Evolutionary conservation across 2,113 vertebrate species (phyloP).

Genomic region (Upupa epops): DNA sequence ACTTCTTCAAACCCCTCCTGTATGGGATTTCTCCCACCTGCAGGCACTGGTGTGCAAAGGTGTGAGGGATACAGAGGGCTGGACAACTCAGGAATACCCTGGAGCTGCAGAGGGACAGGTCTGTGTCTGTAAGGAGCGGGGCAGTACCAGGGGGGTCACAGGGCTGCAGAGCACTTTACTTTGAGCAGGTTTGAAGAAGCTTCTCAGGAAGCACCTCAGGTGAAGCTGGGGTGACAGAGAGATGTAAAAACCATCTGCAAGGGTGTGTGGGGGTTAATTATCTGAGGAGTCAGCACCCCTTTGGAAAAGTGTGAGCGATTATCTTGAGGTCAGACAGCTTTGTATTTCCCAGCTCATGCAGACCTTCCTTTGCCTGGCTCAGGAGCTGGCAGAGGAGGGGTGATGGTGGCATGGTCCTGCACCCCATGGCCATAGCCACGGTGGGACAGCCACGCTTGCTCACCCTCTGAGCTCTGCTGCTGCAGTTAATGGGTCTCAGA

Average conservation of each 20-base stretch:
- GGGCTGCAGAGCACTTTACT: background rate
- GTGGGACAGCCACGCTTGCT: background rate
- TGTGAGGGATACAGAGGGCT: accelerated
- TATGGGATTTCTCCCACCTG: background rate
- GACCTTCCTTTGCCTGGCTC: background rate
- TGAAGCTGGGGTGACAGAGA: background rate
- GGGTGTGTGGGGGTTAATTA: background rate
- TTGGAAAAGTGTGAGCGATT: background rate
- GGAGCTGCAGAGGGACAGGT: background rate
- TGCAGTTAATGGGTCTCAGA: background rate
- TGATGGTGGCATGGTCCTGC: background rate
- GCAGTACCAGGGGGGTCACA: background rate
- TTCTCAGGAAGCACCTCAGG: background rate
- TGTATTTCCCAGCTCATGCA: background rate
- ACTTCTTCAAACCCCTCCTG: background rate
- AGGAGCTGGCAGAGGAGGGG: background rate
- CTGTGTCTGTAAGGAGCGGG: background rate
- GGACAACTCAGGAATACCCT: background rate
- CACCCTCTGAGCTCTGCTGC: background rate
- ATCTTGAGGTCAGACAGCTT: background rate
- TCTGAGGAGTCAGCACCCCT: background rate
- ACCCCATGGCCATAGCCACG: background rate
- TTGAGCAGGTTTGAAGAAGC: background rate
- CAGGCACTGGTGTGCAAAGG: background rate
- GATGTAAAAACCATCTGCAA: background rate